Base-by-base conservation (phyloP, 2,888 invertebrate genomes). In the Amphimallon solstitiale region DNA sequence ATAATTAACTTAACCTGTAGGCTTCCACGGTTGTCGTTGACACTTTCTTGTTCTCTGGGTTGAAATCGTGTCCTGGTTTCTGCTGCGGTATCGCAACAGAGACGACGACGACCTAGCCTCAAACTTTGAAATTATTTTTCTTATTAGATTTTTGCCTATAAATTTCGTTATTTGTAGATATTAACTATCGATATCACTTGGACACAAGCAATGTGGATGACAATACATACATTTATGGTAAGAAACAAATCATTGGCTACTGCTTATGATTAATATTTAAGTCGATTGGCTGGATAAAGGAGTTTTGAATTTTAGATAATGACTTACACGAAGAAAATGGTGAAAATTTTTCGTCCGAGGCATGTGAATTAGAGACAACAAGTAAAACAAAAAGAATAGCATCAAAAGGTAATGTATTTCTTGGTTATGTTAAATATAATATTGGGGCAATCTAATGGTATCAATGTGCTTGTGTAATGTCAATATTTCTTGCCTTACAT, bases 381-480 rank as follows among this genome's bases (percentile, higher is more conserved):
- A 45, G 19, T 29, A 40, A 37, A 21, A 19, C 62, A 23, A 37
- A 21, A 12, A 54, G 38, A 38, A 17, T 46, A 23, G 64, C 46
- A 9, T 14, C 23, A 10, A 64, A 64, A 56, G 64, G 56, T 56
- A 56, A 46, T 10, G 7, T 23, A 17, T 48, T 34, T 34, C 35
- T 48, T 21, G 19, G 43, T 43, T 46, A 43, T 29, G 19, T 1
- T 45, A 23, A 9, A 15, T 43, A 14, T 45, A 34, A 34, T 38
- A 2, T 54, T n/a, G n/a, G n/a, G n/a, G n/a, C n/a, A n/a, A n/a
- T n/a, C n/a, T n/a, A n/a, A n/a, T n/a, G n/a, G n/a, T n/a, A n/a
- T n/a, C n/a, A n/a, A n/a, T n/a, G n/a, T n/a, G n/a, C n/a, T n/a
- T n/a, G n/a, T n/a, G n/a, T n/a, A n/a, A n/a, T n/a, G n/a, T n/a